phyloP scores from a whole-genome alignment of 1,140 invertebrate genomes.

The Nasonia vitripennis region DNA sequence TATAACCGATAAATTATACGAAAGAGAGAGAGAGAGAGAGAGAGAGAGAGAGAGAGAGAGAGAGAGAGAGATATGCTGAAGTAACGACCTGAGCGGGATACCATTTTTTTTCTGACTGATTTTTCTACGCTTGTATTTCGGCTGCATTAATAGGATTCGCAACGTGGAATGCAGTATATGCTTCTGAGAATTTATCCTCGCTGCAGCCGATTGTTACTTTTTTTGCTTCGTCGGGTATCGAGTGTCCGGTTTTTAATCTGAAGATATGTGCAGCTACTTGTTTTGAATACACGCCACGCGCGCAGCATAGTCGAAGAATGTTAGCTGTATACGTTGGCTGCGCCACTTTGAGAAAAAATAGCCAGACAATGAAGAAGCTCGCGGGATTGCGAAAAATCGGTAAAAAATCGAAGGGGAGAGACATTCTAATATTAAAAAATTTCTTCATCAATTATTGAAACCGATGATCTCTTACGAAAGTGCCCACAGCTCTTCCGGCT shows the following conservation, averaged over 20 bases:
- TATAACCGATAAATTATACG: slow-evolving; percentile 3
- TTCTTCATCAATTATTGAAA: background rate
- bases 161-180: background rate
- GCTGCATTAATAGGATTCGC: too few relatives aligned
- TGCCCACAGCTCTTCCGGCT: background rate
- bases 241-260: background rate
- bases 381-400: too few relatives aligned
- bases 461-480: background rate
- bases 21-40: background rate
- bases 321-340: background rate
- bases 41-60: too few relatives aligned
- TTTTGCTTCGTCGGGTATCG: background rate
- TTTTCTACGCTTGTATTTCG: too few relatives aligned
- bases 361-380: too few relatives aligned
- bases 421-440: too few relatives aligned
- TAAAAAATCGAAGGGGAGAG: too few relatives aligned
- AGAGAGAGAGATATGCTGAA: background rate
- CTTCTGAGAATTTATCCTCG: background rate
- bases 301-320: background rate
- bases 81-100: background rate
- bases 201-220: background rate
- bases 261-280: background rate
- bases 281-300: background rate
- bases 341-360: too few relatives aligned
- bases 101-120: background rate